Percentiles rank a stretch among this genome's conserved stretches.
Evolutionary conservation across 2,888 invertebrate genomes (phyloP).

Genomic region (Carabus problematicus): DNA sequence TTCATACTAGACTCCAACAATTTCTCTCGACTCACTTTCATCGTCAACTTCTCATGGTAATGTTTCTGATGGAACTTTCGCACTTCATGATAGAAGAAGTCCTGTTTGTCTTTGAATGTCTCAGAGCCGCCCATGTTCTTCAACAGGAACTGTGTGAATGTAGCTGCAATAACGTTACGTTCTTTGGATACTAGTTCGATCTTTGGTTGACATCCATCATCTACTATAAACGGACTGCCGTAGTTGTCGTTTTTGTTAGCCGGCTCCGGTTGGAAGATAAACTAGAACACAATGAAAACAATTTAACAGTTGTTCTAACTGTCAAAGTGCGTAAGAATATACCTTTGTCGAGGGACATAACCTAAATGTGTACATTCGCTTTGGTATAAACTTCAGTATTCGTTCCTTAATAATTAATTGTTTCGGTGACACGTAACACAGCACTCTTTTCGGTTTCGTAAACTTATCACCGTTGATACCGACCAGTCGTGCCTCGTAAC

Average conservation of each 20-base stretch:
- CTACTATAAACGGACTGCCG: slow-evolving; percentile 77
- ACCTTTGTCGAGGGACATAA: slow-evolving; percentile 95
- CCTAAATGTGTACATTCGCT: slow-evolving; percentile 88
- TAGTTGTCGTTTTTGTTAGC: slow-evolving; percentile 63
- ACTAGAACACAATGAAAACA: slow-evolving; percentile 60
- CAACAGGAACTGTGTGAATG: slow-evolving; percentile 88
- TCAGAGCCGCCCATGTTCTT: slow-evolving; percentile 96
- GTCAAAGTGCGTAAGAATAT: slow-evolving; percentile 37
- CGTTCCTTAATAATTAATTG: slow-evolving; percentile 93
- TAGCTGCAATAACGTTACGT: slow-evolving; percentile 90
- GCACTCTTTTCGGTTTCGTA: slow-evolving; percentile 83
- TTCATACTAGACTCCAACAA: slow-evolving; percentile 85
- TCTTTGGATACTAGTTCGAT: slow-evolving; percentile 84
- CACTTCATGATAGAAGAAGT: slow-evolving; percentile 75
- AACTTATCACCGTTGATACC: slow-evolving; percentile 66
- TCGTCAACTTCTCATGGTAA: slow-evolving; percentile 82
- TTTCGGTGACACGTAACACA: slow-evolving; percentile 90
- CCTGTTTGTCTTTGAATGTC: slow-evolving; percentile 84
- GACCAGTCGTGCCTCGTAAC: slow-evolving; percentile 83
- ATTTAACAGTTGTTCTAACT: neutral
- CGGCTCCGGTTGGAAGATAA: slow-evolving; percentile 68
- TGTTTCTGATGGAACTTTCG: slow-evolving; percentile 87
- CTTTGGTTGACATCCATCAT: slow-evolving; percentile 90
- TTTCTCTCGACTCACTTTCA: slow-evolving; percentile 83
- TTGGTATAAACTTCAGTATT: slow-evolving; percentile 91